phyloP scores from a whole-genome alignment of 2,888 invertebrate genomes.

The Eudiplozoon nipponicum region DNA sequence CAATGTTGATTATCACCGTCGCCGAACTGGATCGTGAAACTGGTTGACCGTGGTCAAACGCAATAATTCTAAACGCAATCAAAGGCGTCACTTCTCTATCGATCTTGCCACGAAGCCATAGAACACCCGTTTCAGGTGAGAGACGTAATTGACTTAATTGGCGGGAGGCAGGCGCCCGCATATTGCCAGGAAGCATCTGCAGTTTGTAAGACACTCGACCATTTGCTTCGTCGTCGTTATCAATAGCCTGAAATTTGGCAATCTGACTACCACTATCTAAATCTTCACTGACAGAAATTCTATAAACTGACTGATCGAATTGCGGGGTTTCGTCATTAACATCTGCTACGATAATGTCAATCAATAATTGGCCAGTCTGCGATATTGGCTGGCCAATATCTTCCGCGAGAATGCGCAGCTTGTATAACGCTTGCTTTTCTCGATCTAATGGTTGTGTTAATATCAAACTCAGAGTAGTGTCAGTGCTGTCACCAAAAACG shows the following conservation, averaged over 20 bases:
- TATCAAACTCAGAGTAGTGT: too few species aligned
- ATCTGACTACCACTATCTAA: background rate
- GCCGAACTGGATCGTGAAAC: constrained; percentile 3
- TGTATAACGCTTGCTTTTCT: background rate
- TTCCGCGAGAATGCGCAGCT: constrained; percentile 7
- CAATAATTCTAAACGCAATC: constrained; percentile 7
- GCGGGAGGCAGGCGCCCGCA: background rate
- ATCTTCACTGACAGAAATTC: constrained; percentile 8
- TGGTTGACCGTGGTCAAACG: constrained; percentile 7
- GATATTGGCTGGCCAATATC: constrained; percentile 5
- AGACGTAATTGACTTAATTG: constrained; percentile 11
- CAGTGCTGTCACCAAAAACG: too few species aligned
- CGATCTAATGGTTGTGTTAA: constrained; percentile 9
- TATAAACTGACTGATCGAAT: constrained; percentile 9
- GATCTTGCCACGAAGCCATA: constrained; percentile 6
- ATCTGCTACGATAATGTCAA: constrained; percentile 10
- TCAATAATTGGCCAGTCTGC: background rate
- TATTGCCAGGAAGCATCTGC: constrained; percentile 5
- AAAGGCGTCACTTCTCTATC: constrained; percentile 9
- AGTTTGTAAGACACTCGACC: constrained; percentile 6
- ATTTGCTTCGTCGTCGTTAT: constrained; percentile 11
- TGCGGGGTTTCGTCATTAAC: constrained; percentile 12
- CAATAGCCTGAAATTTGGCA: constrained; percentile 12
- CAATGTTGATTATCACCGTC: constrained; percentile 12
- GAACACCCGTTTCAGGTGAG: constrained; percentile 7